Conservation (phyloP, 2,113 vertebrate species). For the Mormyrus iriodes region DNA sequence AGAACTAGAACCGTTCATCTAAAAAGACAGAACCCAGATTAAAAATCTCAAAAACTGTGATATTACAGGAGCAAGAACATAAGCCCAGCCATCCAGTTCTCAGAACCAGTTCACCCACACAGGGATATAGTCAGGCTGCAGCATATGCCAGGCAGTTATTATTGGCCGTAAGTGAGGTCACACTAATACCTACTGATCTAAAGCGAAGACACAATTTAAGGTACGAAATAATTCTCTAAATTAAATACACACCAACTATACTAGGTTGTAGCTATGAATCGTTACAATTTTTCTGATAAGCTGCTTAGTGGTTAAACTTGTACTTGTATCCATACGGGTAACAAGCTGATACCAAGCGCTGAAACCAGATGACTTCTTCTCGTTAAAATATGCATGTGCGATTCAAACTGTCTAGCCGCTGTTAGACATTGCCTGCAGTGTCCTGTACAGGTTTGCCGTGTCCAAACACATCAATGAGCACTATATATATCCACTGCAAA, state of each 20-base stretch:
- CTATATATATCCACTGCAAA: background rate
- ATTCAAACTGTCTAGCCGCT: background rate
- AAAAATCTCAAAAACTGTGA: background rate
- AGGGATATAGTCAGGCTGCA: background rate
- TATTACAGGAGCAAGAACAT: background rate
- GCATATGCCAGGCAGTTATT: background rate
- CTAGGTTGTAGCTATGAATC: background rate
- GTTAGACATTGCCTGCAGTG: background rate
- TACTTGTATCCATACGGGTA: background rate
- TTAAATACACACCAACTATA: background rate
- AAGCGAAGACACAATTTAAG: background rate
- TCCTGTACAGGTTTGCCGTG: background rate
- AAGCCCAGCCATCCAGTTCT: background rate
- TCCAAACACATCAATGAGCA: background rate
- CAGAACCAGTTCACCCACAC: background rate
- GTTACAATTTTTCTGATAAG: background rate
- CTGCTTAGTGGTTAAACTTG: background rate
- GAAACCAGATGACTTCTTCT: background rate
- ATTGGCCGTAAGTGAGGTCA: no score
- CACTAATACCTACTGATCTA: background rate
- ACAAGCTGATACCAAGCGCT: background rate
- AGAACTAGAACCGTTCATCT: slow-evolving; percentile 51
- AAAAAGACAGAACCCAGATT: slow-evolving; percentile 10
- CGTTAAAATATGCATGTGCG: background rate
- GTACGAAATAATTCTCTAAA: background rate